Percentiles rank a stretch among this genome's conserved stretches.
These are phyloP conservation scores for Patiria miniata DNA, from an alignment of 35 echinoderm and acorn worm genomes.

Conservation along the genomic window DNA sequence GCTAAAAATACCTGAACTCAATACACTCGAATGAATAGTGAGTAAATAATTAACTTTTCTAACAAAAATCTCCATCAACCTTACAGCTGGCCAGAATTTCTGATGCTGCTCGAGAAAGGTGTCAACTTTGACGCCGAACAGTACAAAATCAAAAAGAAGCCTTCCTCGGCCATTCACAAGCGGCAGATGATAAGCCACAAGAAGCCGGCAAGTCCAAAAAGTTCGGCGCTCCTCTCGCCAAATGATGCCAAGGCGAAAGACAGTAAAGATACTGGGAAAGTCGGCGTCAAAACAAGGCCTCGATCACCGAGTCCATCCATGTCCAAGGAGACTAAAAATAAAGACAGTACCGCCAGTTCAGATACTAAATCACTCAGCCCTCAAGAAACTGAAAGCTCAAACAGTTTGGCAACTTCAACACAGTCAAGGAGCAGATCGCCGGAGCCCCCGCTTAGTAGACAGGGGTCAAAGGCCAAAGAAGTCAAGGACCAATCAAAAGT, in stretches of 20 bases:
- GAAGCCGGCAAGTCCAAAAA: background rate
- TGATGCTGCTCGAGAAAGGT: constrained; percentile 64
- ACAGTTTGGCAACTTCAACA: too few relatives aligned
- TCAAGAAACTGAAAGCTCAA: background rate
- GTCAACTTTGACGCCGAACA: constrained; percentile 19
- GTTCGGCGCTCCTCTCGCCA: background rate
- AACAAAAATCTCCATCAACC: background rate
- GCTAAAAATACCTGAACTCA: too few relatives aligned
- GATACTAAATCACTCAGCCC: background rate
- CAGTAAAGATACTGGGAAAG: background rate
- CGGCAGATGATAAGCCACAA: constrained; percentile 17
- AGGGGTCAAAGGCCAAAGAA: too few relatives aligned
- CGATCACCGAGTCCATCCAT: background rate
- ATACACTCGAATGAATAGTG: too few relatives aligned
- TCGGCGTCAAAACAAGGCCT: background rate
- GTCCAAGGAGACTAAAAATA: background rate
- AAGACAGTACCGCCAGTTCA: background rate
- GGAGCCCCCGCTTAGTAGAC: too few relatives aligned
- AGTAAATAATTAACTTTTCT: too few relatives aligned
- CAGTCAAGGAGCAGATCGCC: too few relatives aligned
- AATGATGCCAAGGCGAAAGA: background rate
- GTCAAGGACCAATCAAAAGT: too few relatives aligned
- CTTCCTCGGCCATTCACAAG: background rate
- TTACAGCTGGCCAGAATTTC: constrained; percentile 71
- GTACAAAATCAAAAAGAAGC: background rate